Percentiles rank a stretch among this genome's conserved stretches.
phyloP scores from a whole-genome alignment of 1,140 invertebrate genomes.

The Tetragnatha versicolor region DNA sequence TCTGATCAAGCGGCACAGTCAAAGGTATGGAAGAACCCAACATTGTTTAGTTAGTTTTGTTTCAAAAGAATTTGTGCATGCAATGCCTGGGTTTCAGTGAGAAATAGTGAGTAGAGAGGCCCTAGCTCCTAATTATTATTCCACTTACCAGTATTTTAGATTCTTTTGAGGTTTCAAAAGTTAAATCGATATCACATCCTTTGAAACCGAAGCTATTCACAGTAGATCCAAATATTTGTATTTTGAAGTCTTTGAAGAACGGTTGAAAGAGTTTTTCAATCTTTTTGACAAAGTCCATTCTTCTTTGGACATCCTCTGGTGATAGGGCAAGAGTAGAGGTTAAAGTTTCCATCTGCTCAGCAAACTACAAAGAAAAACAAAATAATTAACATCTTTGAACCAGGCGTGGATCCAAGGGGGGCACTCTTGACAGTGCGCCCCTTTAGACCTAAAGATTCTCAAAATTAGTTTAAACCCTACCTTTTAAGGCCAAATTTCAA shows the following conservation, averaged over 20 bases:
- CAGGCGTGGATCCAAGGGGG: too few species aligned
- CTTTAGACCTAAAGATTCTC: too few species aligned
- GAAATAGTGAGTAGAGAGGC: too few species aligned
- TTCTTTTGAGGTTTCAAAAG: slow-evolving; percentile 45
- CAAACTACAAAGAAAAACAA: not conserved
- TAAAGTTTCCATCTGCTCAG: slow-evolving; percentile 37
- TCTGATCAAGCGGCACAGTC: too few species aligned
- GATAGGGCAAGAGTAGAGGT: slow-evolving; percentile 1
- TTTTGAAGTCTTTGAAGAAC: slow-evolving; percentile 42
- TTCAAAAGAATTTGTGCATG: too few species aligned
- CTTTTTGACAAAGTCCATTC: slow-evolving; percentile 5
- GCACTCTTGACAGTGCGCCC: too few species aligned
- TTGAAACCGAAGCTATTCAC: slow-evolving; percentile 86
- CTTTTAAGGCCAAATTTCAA: too few species aligned
- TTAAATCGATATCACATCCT: slow-evolving; percentile 83
- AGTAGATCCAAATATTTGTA: slow-evolving; percentile 69
- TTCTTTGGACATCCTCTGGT: slow-evolving; percentile 20
- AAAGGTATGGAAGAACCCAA: too few species aligned
- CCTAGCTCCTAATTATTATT: too few species aligned
- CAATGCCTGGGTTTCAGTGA: too few species aligned
- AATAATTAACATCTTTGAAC: not conserved
- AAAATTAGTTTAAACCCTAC: too few species aligned
- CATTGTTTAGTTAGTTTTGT: too few species aligned
- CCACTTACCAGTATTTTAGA: not conserved
- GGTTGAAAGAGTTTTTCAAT: slow-evolving; percentile 19